These are phyloP conservation scores for Phaethornis superciliosus DNA, from an alignment of 2,113 vertebrate species.

Conservation along the genomic window DNA sequence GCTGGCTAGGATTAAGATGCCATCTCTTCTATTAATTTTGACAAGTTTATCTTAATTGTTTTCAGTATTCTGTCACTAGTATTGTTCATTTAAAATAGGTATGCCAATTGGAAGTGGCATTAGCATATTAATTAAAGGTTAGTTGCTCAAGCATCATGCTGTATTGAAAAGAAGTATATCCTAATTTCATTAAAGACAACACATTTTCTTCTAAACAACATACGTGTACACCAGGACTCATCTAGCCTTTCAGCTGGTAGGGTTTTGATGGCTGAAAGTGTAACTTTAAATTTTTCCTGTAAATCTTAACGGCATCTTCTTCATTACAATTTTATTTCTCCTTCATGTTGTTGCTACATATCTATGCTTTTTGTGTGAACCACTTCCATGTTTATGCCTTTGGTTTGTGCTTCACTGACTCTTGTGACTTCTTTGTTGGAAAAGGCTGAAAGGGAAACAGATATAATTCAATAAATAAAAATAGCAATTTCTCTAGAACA, in stretches of 20 bases:
- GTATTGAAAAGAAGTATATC: neutral
- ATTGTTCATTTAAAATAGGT: conserved; percentile 60
- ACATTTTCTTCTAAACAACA: neutral
- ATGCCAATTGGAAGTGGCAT: conserved; percentile 55
- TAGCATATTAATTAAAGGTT: conserved; percentile 69
- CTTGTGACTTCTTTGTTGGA: neutral
- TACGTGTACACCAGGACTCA: neutral
- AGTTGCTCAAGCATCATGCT: conserved; percentile 14
- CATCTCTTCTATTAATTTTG: conserved; percentile 63
- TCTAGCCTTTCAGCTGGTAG: neutral
- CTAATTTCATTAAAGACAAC: neutral
- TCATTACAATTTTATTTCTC: neutral
- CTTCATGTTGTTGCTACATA: neutral
- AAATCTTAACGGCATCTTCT: neutral
- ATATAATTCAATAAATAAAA: conserved; percentile 33
- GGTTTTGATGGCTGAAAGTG: neutral
- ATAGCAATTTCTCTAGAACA: neutral
- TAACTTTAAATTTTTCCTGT: conserved; percentile 3
- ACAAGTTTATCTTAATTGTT: conserved; percentile 68
- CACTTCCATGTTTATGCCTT: neutral
- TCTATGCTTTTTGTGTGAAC: conserved; percentile 2
- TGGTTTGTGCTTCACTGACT: neutral
- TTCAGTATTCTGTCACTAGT: conserved; percentile 59
- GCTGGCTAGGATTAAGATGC: conserved; percentile 25
- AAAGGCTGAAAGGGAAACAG: neutral